These are phyloP conservation scores for Euzetes globulus DNA, from an alignment of 2,888 invertebrate genomes.

Conservation along the genomic window DNA sequence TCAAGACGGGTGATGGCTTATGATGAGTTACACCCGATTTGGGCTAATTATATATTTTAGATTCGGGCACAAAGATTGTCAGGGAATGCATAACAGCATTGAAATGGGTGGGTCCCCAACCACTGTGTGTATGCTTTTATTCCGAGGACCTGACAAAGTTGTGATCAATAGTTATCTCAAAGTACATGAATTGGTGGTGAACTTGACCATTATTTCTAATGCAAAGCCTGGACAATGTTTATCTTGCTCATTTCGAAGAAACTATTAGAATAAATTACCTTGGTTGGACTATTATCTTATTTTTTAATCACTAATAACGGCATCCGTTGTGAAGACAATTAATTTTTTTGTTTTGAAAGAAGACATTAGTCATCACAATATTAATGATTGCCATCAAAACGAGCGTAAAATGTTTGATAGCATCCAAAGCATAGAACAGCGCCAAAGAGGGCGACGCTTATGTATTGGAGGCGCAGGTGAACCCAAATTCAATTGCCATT, in stretches of 20 bases:
- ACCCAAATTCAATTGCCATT: constrained; percentile 21
- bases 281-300: no score
- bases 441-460: constrained; percentile 6
- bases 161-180: neutral
- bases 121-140: constrained; percentile 22
- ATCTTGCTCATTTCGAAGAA: neutral
- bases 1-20: constrained; percentile 13
- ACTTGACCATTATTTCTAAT: constrained; percentile 1
- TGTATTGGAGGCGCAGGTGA: constrained; percentile 28
- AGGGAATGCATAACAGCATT: constrained; percentile 3
- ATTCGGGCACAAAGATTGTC: constrained; percentile 23
- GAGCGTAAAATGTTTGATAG: constrained; percentile 15
- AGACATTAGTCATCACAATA: constrained; percentile 24
- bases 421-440: neutral
- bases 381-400: constrained; percentile 26
- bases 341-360: neutral
- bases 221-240: neutral
- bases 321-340: neutral
- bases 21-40: constrained; percentile 29
- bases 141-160: neutral
- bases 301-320: no score
- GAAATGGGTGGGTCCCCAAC: neutral
- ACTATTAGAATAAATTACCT: no score
- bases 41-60: constrained; percentile 26
- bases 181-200: neutral